These are phyloP conservation scores for Phylloscopus trochilus DNA, from an alignment of 2,113 vertebrate genomes.

Conservation along the genomic window DNA sequence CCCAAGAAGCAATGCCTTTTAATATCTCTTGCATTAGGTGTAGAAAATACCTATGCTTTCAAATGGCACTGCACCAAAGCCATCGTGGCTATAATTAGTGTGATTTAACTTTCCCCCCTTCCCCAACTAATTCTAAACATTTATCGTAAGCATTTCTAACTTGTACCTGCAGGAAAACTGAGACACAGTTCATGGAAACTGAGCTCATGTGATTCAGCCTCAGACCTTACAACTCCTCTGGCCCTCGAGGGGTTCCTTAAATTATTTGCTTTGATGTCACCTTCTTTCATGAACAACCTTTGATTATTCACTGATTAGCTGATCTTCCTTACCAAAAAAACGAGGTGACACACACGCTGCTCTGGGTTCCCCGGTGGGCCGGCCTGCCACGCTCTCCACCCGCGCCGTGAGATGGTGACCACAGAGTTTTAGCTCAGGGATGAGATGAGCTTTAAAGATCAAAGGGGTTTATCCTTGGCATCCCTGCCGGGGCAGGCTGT, in stretches of 20 bases:
- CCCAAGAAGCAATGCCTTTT: background rate
- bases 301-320: slow-evolving; percentile 51
- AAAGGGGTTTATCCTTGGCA: background rate
- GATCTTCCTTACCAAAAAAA: slow-evolving; percentile 35
- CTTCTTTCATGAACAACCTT: slow-evolving; percentile 49
- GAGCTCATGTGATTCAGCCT: slow-evolving; percentile 67
- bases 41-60: background rate
- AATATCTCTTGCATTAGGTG: background rate
- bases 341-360: background rate
- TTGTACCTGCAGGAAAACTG: slow-evolving; percentile 67
- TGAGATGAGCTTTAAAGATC: background rate
- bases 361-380: background rate
- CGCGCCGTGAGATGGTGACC: background rate
- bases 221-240: slow-evolving; percentile 68
- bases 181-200: slow-evolving; percentile 68
- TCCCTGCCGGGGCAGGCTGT: background rate
- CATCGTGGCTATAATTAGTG: slow-evolving; percentile 18
- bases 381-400: background rate
- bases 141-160: slow-evolving; percentile 55
- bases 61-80: slow-evolving; percentile 37
- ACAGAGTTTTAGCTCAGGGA: background rate
- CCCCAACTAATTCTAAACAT: slow-evolving; percentile 52
- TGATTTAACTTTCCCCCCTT: slow-evolving; percentile 39
- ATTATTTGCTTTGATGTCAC: slow-evolving; percentile 70
- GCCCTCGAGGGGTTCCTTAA: slow-evolving; percentile 68